Percentiles rank a stretch among this genome's conserved stretches.
Evolutionary conservation across 2,797 vertebrate species (phyloP).

Genomic region (Babyrousa celebensis): DNA sequence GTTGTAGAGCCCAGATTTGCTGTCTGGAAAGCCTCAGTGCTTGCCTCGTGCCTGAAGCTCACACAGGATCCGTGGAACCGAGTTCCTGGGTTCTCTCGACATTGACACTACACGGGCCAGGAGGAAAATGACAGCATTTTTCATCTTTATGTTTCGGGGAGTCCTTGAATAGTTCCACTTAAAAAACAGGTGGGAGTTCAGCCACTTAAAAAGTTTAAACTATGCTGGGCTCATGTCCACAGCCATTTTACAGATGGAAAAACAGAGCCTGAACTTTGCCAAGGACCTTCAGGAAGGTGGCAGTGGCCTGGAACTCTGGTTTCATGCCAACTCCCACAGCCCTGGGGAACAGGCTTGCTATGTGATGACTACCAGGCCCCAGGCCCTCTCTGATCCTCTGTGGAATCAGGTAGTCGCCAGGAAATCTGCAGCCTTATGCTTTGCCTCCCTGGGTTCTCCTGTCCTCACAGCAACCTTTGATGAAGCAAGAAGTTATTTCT

Average conservation of each 20-base stretch:
- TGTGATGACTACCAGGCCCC: neutral
- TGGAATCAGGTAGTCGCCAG: neutral
- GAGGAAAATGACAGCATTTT: neutral
- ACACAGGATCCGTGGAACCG: neutral
- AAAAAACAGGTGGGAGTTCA: neutral
- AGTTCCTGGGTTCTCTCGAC: neutral
- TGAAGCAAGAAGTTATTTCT: conserved; percentile 22
- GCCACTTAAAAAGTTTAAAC: neutral
- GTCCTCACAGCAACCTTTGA: conserved; percentile 7
- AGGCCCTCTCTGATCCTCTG: neutral
- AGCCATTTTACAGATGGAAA: neutral
- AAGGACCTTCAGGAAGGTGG: neutral
- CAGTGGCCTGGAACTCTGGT: neutral
- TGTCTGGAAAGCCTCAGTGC: accelerated
- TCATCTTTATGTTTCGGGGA: neutral
- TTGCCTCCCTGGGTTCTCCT: neutral
- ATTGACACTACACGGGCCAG: neutral
- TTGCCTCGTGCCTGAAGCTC: neutral
- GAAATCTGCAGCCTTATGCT: neutral
- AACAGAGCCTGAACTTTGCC: neutral
- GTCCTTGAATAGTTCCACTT: neutral
- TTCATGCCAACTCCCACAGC: neutral
- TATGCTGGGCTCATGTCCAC: neutral
- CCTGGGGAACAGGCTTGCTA: neutral
- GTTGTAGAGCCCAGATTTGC: neutral